These are phyloP conservation scores for Leuciscus waleckii DNA, from an alignment of 2,797 vertebrate genomes.

Conservation along the genomic window DNA sequence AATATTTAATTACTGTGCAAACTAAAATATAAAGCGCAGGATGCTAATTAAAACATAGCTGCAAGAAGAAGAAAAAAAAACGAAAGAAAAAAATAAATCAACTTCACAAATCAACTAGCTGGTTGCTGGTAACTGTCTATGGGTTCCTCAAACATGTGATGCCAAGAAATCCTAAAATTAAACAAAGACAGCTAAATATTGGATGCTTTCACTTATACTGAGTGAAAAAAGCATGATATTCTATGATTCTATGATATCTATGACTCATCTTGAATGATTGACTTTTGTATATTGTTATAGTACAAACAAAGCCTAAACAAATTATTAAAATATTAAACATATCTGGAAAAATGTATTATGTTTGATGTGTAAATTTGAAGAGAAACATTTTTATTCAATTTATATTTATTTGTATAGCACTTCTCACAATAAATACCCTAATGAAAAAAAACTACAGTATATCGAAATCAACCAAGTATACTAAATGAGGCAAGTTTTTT, in stretches of 20 bases:
- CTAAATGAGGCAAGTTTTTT: no score
- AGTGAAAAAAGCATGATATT: neutral
- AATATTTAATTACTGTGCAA: neutral
- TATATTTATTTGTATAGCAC: no score
- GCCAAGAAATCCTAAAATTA: neutral
- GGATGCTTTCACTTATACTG: neutral
- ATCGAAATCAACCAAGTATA: no score
- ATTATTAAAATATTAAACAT: neutral
- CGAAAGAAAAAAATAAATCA: neutral
- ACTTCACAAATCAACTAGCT: neutral
- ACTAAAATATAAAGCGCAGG: constrained; percentile 1
- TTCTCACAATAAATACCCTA: no score
- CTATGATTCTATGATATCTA: no score
- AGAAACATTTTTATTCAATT: no score
- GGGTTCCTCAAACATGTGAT: neutral
- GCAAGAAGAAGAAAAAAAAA: neutral
- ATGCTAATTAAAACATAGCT: constrained; percentile 25
- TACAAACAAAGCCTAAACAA: neutral
- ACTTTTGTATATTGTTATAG: neutral
- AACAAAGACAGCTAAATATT: neutral
- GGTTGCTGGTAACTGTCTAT: neutral
- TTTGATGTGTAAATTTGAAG: neutral
- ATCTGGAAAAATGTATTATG: neutral
- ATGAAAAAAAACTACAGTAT: no score
- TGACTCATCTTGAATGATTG: neutral